Base-by-base conservation (phyloP, 1,140 invertebrate species). In the Brachionus plicatilis region DNA sequence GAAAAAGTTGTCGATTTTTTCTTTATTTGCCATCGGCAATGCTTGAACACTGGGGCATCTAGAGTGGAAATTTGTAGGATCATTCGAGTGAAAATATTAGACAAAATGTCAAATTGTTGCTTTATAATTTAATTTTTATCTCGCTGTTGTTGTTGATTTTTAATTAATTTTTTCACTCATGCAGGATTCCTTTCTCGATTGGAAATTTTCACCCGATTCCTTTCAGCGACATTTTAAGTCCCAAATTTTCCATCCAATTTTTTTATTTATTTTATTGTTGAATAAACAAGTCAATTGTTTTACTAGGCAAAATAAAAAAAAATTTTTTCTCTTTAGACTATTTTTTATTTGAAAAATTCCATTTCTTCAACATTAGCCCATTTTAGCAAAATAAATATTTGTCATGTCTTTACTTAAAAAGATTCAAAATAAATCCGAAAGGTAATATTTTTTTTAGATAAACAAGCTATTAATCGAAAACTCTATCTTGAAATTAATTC, bases 341-440 rank as follows among this genome's bases (percentile, higher is more conserved):
- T 24, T 60, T 20, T 60, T 20, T 60, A 20, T 9, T 60, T 60
- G 33, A 20, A 60, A 60, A 20, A 24, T 60, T 60, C n/a, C n/a
- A 60, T 60, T 24, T 60, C 6, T 9, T 20, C 53, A 27, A 60
- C 5, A 60, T 60, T 20, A 60, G 53, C 9, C 53, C 33, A 43
- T 75, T 75, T 43, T 75, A 43, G 41, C 14, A 43, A 45, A 75
- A 7, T 43, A 75, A 75, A 43, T 43, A 43, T 43, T 43, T 75
- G 17, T 20, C 20, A 76, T 76, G 72, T 76, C 72, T 47, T 50
- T 76, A 76, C 47, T 76, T 27, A 76, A 76, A 76, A 76, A 76
- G 27, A 47, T 76, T 33, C 72, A 76, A 76, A 76, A 33, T 50
- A 76, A 76, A 50, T 76, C 72, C 12, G 72, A 76, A 76, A 76